phyloP scores from a whole-genome alignment of 2,888 invertebrate species.

The Odontothrips loti region DNA sequence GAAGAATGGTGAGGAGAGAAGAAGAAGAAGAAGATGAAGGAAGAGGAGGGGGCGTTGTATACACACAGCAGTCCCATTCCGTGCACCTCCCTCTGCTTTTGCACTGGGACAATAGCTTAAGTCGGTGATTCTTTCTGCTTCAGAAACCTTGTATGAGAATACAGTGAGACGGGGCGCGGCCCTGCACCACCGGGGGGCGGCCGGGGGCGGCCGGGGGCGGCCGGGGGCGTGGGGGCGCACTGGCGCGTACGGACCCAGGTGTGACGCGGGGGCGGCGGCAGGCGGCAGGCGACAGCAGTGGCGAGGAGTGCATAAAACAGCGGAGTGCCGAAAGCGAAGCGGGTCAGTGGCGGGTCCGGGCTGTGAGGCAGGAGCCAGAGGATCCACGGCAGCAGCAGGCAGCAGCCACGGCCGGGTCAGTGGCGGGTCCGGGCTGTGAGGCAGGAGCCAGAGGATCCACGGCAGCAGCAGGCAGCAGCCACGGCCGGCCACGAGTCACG shows the following conservation, averaged over 20 bases:
- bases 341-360: neutral
- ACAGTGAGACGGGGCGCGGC: neutral
- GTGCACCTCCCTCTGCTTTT: no score
- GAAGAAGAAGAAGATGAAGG: neutral
- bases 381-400: no score
- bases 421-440: neutral
- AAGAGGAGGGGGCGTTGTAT: no score
- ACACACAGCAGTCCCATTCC: no score
- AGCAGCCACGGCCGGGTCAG: no score
- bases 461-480: no score
- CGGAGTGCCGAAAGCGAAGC: neutral
- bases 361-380: neutral
- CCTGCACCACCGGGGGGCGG: neutral
- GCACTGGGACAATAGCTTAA: neutral
- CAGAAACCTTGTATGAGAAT: constrained; percentile 18
- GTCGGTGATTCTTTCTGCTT: constrained; percentile 22
- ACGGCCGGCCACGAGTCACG: no score
- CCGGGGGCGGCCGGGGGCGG: neutral
- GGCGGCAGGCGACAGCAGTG: neutral
- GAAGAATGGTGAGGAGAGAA: neutral
- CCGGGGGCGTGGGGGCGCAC: constrained; percentile 2
- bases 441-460: neutral
- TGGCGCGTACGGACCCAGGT: neutral
- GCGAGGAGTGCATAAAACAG: no score
- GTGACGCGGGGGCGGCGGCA: neutral